Evolutionary conservation across 2,113 vertebrate species (phyloP), one percentile per base, ranked within the genome.

Genomic region (Lepisosteus oculatus): DNA sequence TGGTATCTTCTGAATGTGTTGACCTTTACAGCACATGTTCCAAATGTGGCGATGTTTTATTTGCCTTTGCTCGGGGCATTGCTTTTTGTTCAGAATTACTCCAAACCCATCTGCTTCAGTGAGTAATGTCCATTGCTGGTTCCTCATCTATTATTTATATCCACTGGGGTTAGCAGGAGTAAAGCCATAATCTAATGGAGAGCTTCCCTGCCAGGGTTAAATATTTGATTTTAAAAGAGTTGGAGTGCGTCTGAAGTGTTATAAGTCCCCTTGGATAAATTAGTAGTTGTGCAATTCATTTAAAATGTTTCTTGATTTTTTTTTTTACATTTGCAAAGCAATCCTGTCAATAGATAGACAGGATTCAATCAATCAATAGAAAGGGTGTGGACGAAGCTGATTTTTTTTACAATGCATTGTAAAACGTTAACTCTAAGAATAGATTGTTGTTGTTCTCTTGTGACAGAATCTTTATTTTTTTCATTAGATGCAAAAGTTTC

Each of bases 141-240:
- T 12, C 17, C 42, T 43, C 3, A 5, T 69, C 55, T 44, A 59
- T 69, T 69, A 69, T 59, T 69, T 56, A 69, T 69, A 59, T 59
- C 55, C 42, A 61, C 41, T 44, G 42, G 68, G 68, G 68, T 47
- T 15, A 68, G 66, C n/a, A 29, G 51, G 11, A 55, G 42, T n/a
- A 56, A 42, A 6, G 4, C 6, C 4, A 59, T 43, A 59, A 69
- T 69, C 68, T 45, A 59, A 59, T 59, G 56, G 17, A n/a, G 12
- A 2, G 42, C 68, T 69, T n/a, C 56, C 12, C 12, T 13, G 68
- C 13, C 56, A 6, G 17, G 42, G 11, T 59, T 69, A 69, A 14
- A 54, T 54, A 57, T 59, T 41, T 59, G 8, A 43, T 57, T 69
- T 43, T 8, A 13, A 13, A 57, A 6, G 8, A 29, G 6, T 9